phyloP scores from a whole-genome alignment of 2,113 vertebrate species.

The Perca schrenkii region DNA sequence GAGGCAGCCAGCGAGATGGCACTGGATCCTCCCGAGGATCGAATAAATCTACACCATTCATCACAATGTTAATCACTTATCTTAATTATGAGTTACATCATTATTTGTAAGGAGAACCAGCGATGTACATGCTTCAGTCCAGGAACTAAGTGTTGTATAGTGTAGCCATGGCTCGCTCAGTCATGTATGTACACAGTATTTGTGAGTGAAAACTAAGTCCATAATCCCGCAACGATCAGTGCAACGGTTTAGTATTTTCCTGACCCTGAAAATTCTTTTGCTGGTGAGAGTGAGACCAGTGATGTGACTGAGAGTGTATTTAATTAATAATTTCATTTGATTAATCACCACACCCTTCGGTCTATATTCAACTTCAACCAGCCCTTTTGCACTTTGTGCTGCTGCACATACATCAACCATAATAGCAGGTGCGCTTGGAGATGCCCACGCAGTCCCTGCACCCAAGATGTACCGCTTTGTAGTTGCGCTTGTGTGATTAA shows the following conservation, averaged over 20 bases:
- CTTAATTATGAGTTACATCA: constrained; percentile 2
- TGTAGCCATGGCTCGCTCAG: neutral
- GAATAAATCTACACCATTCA: neutral
- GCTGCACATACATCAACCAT: neutral
- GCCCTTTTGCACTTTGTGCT: neutral
- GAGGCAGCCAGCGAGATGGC: constrained; percentile 32
- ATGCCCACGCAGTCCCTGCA: neutral
- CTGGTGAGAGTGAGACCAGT: neutral
- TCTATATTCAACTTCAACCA: neutral
- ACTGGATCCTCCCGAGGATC: neutral
- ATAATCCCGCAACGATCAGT: neutral
- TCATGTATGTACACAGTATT: neutral
- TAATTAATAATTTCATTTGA: neutral
- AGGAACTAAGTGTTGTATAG: too few species aligned
- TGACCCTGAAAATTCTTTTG: neutral
- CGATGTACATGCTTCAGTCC: too few species aligned
- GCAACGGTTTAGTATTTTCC: neutral
- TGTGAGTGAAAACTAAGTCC: neutral
- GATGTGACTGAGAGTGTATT: neutral
- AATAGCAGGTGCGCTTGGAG: neutral
- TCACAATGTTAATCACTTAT: constrained; percentile 2
- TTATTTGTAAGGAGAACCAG: neutral
- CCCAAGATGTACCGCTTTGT: neutral
- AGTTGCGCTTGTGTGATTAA: too few species aligned
- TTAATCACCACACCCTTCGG: neutral